phyloP scores from a whole-genome alignment of 2,888 invertebrate genomes.

The Drosophila eohydei region DNA sequence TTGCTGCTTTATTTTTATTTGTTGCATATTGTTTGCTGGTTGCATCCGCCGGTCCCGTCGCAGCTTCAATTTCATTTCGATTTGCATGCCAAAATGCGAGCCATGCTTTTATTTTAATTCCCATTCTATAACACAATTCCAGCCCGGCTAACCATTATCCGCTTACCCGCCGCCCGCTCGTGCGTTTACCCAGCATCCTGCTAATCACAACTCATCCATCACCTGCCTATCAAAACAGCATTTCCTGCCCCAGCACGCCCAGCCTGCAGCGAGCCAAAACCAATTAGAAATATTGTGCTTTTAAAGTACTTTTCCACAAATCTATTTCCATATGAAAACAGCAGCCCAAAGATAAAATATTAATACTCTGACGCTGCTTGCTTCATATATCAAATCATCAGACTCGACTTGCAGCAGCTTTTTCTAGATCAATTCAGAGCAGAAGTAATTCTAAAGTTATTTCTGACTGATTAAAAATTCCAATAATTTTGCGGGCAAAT shows the following conservation, averaged over 20 bases:
- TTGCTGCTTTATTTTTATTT: conserved; percentile 11
- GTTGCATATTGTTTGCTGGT: conserved; percentile 24
- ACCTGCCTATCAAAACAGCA: conserved; percentile 15
- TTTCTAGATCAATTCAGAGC: no score
- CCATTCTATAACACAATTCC: conserved; percentile 34
- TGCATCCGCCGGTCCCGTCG: conserved; percentile 20
- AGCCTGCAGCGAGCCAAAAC: neutral
- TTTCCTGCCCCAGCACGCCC: neutral
- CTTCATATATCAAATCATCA: no score
- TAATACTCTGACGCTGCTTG: no score
- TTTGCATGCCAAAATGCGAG: conserved; percentile 46
- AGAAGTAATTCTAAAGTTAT: no score
- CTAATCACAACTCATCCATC: conserved; percentile 41
- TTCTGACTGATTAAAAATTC: no score
- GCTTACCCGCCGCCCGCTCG: neutral
- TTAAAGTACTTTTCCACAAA: conserved; percentile 6
- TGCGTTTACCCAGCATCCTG: conserved; percentile 1
- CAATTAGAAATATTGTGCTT: conserved; percentile 11
- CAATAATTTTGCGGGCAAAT: no score
- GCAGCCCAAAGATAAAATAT: no score
- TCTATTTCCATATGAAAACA: conserved; percentile 1
- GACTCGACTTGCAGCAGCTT: no score
- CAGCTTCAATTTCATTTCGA: conserved; percentile 64
- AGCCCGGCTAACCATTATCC: conserved; percentile 1
- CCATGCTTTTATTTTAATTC: conserved; percentile 59